Conservation (phyloP, 2,113 vertebrate species). For the Lophochroa leadbeateri region DNA sequence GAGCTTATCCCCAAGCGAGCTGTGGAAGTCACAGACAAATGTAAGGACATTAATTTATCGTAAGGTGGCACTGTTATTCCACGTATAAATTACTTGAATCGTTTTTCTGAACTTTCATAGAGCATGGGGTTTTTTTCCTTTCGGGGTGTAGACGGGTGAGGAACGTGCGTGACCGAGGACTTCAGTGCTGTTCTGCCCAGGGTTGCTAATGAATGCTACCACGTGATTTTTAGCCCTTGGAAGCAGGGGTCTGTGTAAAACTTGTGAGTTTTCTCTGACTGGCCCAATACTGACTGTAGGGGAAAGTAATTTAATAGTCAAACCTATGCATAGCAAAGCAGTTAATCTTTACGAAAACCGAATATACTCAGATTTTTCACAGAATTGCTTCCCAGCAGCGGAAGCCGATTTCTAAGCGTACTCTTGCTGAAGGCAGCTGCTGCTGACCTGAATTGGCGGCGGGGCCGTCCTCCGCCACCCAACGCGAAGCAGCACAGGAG, state of each 20-base stretch:
- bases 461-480: not conserved
- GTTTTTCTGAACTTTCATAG: not conserved
- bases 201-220: not conserved
- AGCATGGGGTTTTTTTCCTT: fast-evolving
- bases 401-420: not conserved
- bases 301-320: not conserved
- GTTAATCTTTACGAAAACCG: not conserved
- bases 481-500: too few species aligned
- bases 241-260: not conserved
- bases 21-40: not conserved
- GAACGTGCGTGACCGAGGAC: not conserved
- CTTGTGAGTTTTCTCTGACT: not conserved
- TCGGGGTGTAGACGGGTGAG: not conserved
- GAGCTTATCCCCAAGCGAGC: fast-evolving
- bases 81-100: fast-evolving
- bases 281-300: not conserved
- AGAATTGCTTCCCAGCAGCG: fast-evolving
- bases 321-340: not conserved
- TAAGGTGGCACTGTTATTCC: not conserved
- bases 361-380: not conserved
- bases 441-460: not conserved
- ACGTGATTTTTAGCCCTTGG: not conserved
- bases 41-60: not conserved
- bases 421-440: not conserved
- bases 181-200: not conserved